These are phyloP conservation scores for Phaonia tiefii DNA, from an alignment of 2,888 invertebrate species.

Conservation along the genomic window DNA sequence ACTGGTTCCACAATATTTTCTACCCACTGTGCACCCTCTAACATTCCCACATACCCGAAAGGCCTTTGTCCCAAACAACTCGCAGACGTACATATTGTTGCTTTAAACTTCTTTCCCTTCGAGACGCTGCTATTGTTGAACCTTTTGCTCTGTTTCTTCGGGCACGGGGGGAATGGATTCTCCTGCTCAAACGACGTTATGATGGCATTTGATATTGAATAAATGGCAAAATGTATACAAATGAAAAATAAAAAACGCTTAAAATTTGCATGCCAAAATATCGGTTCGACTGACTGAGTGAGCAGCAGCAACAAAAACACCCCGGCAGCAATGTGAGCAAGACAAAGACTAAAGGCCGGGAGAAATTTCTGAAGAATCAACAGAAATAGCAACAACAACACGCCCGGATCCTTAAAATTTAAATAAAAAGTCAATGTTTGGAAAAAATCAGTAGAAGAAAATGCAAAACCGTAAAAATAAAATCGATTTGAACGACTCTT, in stretches of 20 bases:
- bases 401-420: slow-evolving; percentile 56
- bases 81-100: slow-evolving; percentile 63
- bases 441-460: slow-evolving; percentile 37
- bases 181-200: slow-evolving; percentile 36
- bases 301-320: slow-evolving; percentile 4
- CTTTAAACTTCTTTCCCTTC: slow-evolving; percentile 47
- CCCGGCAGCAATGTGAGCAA: slow-evolving; percentile 18
- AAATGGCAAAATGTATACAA: slow-evolving; percentile 64
- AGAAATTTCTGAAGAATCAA: neutral
- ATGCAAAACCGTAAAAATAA: slow-evolving; percentile 15
- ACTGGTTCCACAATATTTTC: too few relatives aligned
- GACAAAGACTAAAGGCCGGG: slow-evolving; percentile 13
- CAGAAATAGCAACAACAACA: slow-evolving; percentile 27
- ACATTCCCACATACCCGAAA: neutral
- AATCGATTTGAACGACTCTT: slow-evolving; percentile 21
- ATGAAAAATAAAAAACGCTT: slow-evolving; percentile 59
- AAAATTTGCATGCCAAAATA: slow-evolving; percentile 66
- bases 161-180: slow-evolving; percentile 36
- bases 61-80: slow-evolving; percentile 46
- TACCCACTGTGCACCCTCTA: too few relatives aligned
- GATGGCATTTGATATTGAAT: slow-evolving; percentile 65
- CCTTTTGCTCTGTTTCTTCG: neutral
- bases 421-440: slow-evolving; percentile 62
- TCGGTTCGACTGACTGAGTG: neutral
- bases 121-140: slow-evolving; percentile 28